Conservation (phyloP, 2,888 invertebrate genomes). For the Steinernema carpocapsae region DNA sequence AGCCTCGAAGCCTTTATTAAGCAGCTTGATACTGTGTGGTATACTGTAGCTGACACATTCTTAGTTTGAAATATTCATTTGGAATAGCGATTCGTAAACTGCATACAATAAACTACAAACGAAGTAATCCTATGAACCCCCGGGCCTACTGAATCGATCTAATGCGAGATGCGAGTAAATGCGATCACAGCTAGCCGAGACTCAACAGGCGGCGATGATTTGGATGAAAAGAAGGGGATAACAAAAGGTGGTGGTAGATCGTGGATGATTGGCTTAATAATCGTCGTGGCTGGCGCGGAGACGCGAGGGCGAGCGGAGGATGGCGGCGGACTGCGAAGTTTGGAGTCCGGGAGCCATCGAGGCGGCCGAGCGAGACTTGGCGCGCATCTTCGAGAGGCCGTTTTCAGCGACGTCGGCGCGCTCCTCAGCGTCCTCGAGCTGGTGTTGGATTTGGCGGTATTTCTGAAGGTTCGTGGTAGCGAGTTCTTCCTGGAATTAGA, state of each 20-base stretch:
- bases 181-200: too few relatives aligned
- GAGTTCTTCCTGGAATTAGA: slow-evolving; percentile 69
- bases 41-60: too few relatives aligned
- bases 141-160: slow-evolving; percentile 29
- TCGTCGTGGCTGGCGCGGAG: slow-evolving; percentile 47
- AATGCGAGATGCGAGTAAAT: too few relatives aligned
- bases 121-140: slow-evolving; percentile 30
- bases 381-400: slow-evolving; percentile 71
- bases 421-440: slow-evolving; percentile 73
- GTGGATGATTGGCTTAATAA: slow-evolving; percentile 8
- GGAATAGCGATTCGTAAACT: slow-evolving; percentile 16
- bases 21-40: too few relatives aligned
- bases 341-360: slow-evolving; percentile 56
- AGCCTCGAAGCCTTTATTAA: too few relatives aligned
- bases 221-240: slow-evolving; percentile 29
- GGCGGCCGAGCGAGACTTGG: slow-evolving; percentile 61
- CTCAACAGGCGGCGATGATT: slow-evolving; percentile 25
- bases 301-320: slow-evolving; percentile 63
- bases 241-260: too few relatives aligned
- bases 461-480: slow-evolving; percentile 73
- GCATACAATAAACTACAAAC: slow-evolving; percentile 3
- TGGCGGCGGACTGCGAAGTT: slow-evolving; percentile 63
- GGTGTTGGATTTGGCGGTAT: slow-evolving; percentile 72
- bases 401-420: slow-evolving; percentile 72
- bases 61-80: too few relatives aligned